Evolutionary conservation across 1,140 invertebrate genomes (phyloP), one percentile per base, ranked within the genome.

Genomic region (Limonius californicus): DNA sequence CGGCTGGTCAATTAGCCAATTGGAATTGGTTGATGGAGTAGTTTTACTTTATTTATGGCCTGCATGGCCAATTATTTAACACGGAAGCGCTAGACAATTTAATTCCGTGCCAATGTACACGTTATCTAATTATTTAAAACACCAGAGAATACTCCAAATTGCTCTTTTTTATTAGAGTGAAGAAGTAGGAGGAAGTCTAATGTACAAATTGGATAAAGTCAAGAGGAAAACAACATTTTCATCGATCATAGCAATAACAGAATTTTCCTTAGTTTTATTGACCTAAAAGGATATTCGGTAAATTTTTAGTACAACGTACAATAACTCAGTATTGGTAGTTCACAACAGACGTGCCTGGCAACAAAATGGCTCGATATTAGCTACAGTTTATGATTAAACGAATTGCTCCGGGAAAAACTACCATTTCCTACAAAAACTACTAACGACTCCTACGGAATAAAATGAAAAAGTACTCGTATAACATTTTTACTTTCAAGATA

Each of bases 261-360:
- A 21, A 50, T 50, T 16, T 50, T 50, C 19, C 3, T 18, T 7
- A 50, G 18, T 50, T 50, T 50, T 12, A 39, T 39, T 39, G n/a
- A 39, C 35, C n/a, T 39, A 39, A 18, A n/a, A 19, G 16, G 16
- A 50, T 19, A 50, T 21, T 18, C 45, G n/a, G 2, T 39, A 39
- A 39, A 39, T 39, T 12, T 39, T 39, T 14, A 50, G 9, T 50
- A 21, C 20, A 50, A 19, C 7, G n/a, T 21, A 50, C 45, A 50
- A 50, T 50, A 50, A 50, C 45, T 50, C 45, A 50, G 45, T 50
- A 50, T 50, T 12, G 20, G 20, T 50, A 19, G 45, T 50, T 50
- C 45, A 19, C 20, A 50, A 14, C 20, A 50, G 20, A 50, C 45
- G 45, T 50, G 45, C 16, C 16, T 50, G 45, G 45, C 45, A 50